Base-by-base conservation (phyloP, 1,140 invertebrate species). In the Batillaria attramentaria region DNA sequence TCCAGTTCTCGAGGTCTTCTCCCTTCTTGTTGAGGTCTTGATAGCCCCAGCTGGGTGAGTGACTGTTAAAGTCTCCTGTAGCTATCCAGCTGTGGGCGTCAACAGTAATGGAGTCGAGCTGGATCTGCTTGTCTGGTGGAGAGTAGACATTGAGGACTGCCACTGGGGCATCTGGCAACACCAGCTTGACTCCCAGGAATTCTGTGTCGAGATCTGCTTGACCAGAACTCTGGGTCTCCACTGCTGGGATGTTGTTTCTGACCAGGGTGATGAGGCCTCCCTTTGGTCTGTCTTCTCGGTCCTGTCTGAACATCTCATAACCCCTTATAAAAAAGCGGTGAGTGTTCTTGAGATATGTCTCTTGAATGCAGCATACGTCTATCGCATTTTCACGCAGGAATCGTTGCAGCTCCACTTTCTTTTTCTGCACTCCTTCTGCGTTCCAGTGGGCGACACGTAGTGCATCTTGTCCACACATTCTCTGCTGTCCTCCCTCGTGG, bases 21-120 rank as follows among this genome's bases (percentile, higher is more conserved):
- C 69, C 69, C 54, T 65, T 81, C n/a, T 24, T 66, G 68, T 78
- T 43, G n/a, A 74, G 50, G 2, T 81, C 24, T 10, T 39, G 37
- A 35, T 73, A 78, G 0, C 80, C 76, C 80, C 76, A 81, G 0
- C 75, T 78, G 28, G 50, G 68, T 43, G 80, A 78, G 41, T 81
- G 80, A 41, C 68, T 81, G 73, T 78, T 81, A 42, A 78, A 78
- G 24, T 78, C 76, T 28, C 60, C 80, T 50, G 39, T 75, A 16
- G 42, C 37, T 24, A 81, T 69, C 33, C 46, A 77, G 37, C 62
- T 69, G n/a, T 62, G 18, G 43, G 28, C 24, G 42, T 46, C 37
- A 66, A 31, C 60, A 0, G 33, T 16, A 18, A 78, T 43, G 10
- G 20, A 10, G 39, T 50, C 28, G 2, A 81, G 62, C 28, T 74